Percentiles rank a stretch among this genome's conserved stretches.
These are phyloP conservation scores for Anthopleura sola DNA, from an alignment of 64 coral and sea anemone species.

Conservation along the genomic window DNA sequence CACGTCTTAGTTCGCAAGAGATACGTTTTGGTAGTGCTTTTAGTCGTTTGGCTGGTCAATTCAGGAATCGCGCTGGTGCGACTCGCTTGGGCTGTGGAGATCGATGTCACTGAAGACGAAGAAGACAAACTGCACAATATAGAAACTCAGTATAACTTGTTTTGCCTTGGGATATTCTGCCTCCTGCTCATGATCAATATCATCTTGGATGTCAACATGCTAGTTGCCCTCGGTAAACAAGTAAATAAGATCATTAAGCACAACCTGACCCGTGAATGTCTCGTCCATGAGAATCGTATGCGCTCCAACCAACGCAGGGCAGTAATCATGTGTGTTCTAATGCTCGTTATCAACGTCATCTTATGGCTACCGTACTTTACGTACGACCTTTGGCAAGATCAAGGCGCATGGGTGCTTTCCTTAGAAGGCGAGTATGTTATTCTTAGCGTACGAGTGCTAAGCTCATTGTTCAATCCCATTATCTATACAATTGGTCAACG, in stretches of 20 bases:
- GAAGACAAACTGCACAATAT: slow-evolving; percentile 3
- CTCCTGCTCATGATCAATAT: slow-evolving; percentile 21
- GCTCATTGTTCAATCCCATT: slow-evolving; percentile 11
- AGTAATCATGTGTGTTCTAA: slow-evolving; percentile 35
- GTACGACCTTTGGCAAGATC: slow-evolving; percentile 16
- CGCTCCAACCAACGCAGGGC: slow-evolving; percentile 22
- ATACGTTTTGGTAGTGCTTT: slow-evolving; percentile 7
- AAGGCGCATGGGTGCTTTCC: neutral
- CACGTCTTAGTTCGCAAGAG: slow-evolving; percentile 13
- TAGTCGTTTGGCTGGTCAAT: slow-evolving; percentile 19
- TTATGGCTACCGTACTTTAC: slow-evolving; percentile 58
- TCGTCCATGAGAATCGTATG: slow-evolving; percentile 29
- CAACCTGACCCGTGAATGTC: slow-evolving; percentile 42
- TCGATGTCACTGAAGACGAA: neutral
- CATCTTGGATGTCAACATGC: slow-evolving; percentile 36
- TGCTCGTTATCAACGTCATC: slow-evolving; percentile 23
- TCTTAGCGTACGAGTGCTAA: slow-evolving; percentile 10
- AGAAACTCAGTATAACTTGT: slow-evolving; percentile 19
- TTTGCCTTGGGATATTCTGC: slow-evolving; percentile 15
- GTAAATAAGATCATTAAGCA: slow-evolving; percentile 29
- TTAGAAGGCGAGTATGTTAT: slow-evolving; percentile 22
- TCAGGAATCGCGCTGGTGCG: slow-evolving; percentile 22
- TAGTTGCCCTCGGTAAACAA: slow-evolving; percentile 27
- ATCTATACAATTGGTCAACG: slow-evolving; percentile 15
- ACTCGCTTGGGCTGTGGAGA: slow-evolving; percentile 22